These are phyloP conservation scores for Nezara viridula DNA, from an alignment of 2,888 invertebrate genomes.

Conservation along the genomic window DNA sequence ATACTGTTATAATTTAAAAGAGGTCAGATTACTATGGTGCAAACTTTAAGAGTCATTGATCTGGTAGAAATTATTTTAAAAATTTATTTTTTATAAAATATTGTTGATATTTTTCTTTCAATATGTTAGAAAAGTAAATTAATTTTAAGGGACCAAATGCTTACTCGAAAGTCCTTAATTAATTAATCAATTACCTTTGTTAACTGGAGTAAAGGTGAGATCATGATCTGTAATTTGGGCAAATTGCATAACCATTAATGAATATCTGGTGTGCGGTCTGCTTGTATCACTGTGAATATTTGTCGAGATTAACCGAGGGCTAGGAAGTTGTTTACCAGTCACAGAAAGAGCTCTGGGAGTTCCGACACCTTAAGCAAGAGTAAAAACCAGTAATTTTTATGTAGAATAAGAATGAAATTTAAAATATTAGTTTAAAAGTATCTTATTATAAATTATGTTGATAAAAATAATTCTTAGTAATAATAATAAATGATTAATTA, in stretches of 20 bases:
- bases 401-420: neutral
- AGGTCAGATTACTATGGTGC: too few relatives aligned
- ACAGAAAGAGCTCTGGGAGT: slow-evolving; percentile 69
- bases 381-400: neutral
- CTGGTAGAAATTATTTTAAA: too few relatives aligned
- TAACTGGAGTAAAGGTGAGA: slow-evolving; percentile 73
- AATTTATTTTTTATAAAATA: too few relatives aligned
- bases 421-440: neutral
- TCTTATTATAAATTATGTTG: too few relatives aligned
- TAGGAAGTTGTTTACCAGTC: slow-evolving; percentile 70
- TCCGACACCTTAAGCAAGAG: slow-evolving; percentile 67
- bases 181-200: slow-evolving; percentile 68
- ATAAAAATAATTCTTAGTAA: too few relatives aligned
- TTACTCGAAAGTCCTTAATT: too few relatives aligned
- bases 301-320: slow-evolving; percentile 71
- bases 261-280: slow-evolving; percentile 70
- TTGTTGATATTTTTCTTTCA: too few relatives aligned
- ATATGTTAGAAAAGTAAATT: neutral
- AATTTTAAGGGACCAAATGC: neutral
- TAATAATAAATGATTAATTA: too few relatives aligned
- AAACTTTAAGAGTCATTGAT: neutral
- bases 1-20: too few relatives aligned
- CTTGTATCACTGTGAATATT: slow-evolving; percentile 70
- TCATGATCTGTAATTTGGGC: slow-evolving; percentile 74
- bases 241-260: slow-evolving; percentile 73